Conservation (phyloP, 2,113 vertebrate genomes). For the Tenrec ecaudatus region DNA sequence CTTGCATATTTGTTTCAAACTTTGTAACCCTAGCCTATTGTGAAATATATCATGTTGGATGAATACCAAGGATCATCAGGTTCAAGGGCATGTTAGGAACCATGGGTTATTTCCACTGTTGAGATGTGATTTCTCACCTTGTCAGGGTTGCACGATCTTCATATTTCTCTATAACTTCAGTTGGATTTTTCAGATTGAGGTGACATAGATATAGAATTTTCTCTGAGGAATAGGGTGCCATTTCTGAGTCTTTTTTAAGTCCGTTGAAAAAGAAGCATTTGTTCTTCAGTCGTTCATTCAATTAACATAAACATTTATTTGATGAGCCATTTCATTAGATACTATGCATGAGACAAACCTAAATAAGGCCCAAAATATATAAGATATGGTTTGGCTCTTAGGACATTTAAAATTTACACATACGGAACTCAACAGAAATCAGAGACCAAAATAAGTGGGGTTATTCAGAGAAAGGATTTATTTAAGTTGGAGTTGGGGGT, state of each 20-base stretch:
- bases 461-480: neutral
- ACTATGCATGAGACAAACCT: neutral
- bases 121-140: neutral
- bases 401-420: neutral
- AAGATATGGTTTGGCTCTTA: neutral
- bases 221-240: neutral
- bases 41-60: neutral
- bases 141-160: neutral
- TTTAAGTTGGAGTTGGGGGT: neutral
- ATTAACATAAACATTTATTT: too few species aligned
- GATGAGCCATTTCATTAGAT: neutral
- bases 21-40: neutral
- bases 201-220: neutral
- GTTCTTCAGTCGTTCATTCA: neutral
- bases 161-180: neutral
- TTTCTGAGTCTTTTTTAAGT: neutral
- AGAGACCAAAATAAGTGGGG: neutral
- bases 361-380: neutral
- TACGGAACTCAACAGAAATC: neutral
- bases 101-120: neutral
- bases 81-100: neutral
- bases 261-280: neutral
- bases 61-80: neutral
- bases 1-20: too few species aligned
- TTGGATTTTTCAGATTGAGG: conserved; percentile 11